A percentile compares a stretch with the other conserved stretches of the same genome.
These are phyloP conservation scores for Tricholaema leucomelas DNA, from an alignment of 2,113 vertebrate species.

Conservation along the genomic window DNA sequence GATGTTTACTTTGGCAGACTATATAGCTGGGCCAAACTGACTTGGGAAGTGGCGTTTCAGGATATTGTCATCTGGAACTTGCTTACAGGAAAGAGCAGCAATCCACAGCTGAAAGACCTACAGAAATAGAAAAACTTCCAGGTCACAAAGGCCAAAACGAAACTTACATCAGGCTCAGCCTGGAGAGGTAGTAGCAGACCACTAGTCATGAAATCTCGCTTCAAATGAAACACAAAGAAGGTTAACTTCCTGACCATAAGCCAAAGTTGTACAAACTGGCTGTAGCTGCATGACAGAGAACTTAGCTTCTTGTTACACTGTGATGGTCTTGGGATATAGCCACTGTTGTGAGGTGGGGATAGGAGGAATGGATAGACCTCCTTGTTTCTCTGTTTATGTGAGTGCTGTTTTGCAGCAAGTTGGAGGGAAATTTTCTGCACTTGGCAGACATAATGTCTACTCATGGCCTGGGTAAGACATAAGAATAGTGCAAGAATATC, in stretches of 20 bases:
- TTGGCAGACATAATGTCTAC: neutral
- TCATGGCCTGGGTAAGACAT: accelerated
- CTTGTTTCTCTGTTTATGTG: neutral
- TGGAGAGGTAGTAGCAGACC: neutral
- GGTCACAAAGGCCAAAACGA: neutral
- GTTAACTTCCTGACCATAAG: neutral
- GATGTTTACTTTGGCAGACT: neutral
- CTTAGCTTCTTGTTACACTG: neutral
- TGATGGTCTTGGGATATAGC: neutral
- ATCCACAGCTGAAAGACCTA: neutral
- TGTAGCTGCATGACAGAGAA: neutral
- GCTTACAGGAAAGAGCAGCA: neutral
- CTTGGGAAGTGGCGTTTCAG: neutral
- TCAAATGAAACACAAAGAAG: neutral
- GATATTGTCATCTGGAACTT: neutral
- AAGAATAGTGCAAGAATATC: neutral
- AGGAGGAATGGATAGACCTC: neutral
- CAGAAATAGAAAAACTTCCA: neutral
- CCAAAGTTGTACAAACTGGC: accelerated
- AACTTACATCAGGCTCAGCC: neutral
- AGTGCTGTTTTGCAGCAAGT: accelerated
- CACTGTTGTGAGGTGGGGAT: neutral
- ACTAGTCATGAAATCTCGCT: neutral
- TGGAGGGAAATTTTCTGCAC: neutral
- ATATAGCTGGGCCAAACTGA: neutral